Conservation (phyloP, 2,113 vertebrate genomes). For the Probosciger aterrimus region DNA sequence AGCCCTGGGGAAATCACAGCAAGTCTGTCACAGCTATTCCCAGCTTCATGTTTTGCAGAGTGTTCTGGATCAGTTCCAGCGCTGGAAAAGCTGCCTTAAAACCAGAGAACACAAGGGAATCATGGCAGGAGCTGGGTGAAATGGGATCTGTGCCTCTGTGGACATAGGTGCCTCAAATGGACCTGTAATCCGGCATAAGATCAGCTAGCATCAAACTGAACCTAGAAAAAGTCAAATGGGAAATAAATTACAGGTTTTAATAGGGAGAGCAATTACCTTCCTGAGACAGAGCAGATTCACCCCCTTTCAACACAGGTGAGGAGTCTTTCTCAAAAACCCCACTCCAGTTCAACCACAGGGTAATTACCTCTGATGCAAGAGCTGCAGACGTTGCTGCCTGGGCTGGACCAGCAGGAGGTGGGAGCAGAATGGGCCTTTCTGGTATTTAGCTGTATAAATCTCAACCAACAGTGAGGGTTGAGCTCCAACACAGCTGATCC, state of each 20-base stretch:
- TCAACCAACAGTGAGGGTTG: accelerated
- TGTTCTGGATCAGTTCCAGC: not conserved
- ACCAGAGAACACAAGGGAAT: not conserved
- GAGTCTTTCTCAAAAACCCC: not conserved
- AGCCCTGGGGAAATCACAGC: not conserved
- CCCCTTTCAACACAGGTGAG: not conserved
- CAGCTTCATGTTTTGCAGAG: not conserved
- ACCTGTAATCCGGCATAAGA: not conserved
- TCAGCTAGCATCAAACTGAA: accelerated
- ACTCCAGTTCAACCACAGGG: not conserved
- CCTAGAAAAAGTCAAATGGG: not conserved
- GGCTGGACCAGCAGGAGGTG: not conserved
- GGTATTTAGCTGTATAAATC: accelerated
- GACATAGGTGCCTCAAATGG: not conserved
- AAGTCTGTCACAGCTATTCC: not conserved
- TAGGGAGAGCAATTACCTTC: conserved; percentile 11
- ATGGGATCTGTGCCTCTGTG: not conserved
- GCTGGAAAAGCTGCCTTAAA: not conserved
- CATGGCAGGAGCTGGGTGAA: not conserved
- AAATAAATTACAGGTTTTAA: conserved; percentile 18
- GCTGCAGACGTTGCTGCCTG: not conserved
- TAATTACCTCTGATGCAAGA: not conserved
- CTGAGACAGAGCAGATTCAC: not conserved
- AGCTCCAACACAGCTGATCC: not conserved
- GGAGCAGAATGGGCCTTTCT: not conserved